Base-by-base conservation (phyloP, 64 coral and sea anemone species). In the Montipora foliosa region DNA sequence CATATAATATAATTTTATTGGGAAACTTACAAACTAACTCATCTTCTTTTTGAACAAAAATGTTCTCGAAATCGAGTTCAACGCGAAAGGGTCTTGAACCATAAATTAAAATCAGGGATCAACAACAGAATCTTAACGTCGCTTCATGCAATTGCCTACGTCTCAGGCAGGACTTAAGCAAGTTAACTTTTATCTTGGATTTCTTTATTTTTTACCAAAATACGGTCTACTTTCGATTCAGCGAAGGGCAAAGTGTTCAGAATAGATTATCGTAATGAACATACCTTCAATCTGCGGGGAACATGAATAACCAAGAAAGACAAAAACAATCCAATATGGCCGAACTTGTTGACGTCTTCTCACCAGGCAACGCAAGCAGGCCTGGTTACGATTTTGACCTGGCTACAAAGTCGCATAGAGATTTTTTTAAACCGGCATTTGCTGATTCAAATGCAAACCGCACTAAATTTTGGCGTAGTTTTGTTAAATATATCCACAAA, bases 281-380 rank as follows among this genome's bases (percentile, higher is more conserved):
- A 60, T 81, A 74, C 75, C 67, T 82, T 81, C 49, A 77, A 82
- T n/a, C 19, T 81, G 79, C 25, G 19, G 72, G 22, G 46, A 92
- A 77, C 57, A 64, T 78, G 71, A 90, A n/a, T 15, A 19, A 15
- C 37, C 53, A 57, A 7, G 22, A 20, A 66, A 66, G 2, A 11
- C 16, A 49, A 9, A 64, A 29, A 55, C 74, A 19, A 13, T 76
- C 47, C 44, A 94, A 90, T 44, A 94, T 94, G 93, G 93, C 93
- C 57, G 87, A 17, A 14, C 79, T 66, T 94, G 93, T 94, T 94
- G 78, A 77, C 29, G 87, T 52, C 66, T 70, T 67, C 62, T 81
- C 11, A 68, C 93, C 19, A 84, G 83, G 93, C 87, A 94, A 94
- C 93, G 68, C 21, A 2, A 16, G 82, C 68, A 78, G 93, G 93